Percentiles rank a stretch among this genome's conserved stretches.
Conservation (phyloP, 2,888 invertebrate species). For the Podotricha telesiphe region DNA sequence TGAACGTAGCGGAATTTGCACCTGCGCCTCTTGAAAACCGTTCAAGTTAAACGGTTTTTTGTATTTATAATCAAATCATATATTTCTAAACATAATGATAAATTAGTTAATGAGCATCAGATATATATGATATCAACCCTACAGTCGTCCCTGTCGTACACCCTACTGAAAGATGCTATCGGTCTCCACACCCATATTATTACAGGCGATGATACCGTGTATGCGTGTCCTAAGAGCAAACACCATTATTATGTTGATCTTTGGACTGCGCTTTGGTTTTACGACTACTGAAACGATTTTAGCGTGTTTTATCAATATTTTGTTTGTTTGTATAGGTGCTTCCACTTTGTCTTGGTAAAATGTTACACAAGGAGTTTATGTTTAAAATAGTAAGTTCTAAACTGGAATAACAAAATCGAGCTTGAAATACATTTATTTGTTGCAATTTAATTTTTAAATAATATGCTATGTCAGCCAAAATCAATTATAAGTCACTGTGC, state of each 20-base stretch:
- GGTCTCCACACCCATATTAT: slow-evolving; percentile 69
- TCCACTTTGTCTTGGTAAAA: neutral
- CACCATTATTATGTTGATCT: slow-evolving; percentile 45
- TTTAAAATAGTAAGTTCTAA: neutral
- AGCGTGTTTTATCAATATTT: slow-evolving; percentile 19
- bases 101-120: neutral
- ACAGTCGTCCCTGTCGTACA: slow-evolving; percentile 56
- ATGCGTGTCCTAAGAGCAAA: slow-evolving; percentile 55
- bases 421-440: no score
- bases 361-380: neutral
- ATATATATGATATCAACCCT: slow-evolving; percentile 17
- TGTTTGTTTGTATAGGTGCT: slow-evolving; percentile 1
- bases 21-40: no score
- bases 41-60: no score
- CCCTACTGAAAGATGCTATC: slow-evolving; percentile 79
- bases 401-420: no score
- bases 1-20: no score
- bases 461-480: no score
- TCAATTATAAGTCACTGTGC: no score
- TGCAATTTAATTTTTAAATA: no score
- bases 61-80: no score
- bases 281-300: slow-evolving; percentile 14
- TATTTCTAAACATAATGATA: neutral
- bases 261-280: slow-evolving; percentile 32
- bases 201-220: slow-evolving; percentile 61